Percentiles rank a stretch among this genome's conserved stretches.
Evolutionary conservation across 2,888 invertebrate genomes (phyloP).

Genomic region (Lepetodrilus schrolli): DNA sequence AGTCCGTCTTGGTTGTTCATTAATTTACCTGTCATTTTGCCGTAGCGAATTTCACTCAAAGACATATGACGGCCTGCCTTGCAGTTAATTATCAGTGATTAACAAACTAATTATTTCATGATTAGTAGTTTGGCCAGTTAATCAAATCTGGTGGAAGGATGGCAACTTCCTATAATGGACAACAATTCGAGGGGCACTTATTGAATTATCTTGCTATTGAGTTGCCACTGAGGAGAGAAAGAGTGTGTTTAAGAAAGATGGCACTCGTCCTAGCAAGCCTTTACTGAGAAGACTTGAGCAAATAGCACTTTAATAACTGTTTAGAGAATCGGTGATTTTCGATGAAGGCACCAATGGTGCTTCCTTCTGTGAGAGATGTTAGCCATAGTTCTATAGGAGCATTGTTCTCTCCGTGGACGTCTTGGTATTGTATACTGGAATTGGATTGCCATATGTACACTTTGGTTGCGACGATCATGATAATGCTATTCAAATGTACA

Average conservation of each 20-base stretch:
- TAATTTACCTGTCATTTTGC: conserved; percentile 19
- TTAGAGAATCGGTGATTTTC: not conserved
- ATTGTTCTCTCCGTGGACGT: too few species aligned
- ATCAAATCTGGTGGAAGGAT: conserved; percentile 13
- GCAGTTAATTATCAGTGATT: conserved; percentile 17
- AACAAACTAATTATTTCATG: conserved; percentile 27
- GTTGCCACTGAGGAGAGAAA: conserved; percentile 13
- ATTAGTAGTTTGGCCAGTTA: conserved; percentile 24
- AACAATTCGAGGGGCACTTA: conserved; percentile 15
- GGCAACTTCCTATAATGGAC: conserved; percentile 1
- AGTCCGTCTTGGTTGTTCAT: not conserved
- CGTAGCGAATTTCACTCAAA: conserved; percentile 1
- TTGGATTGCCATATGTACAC: too few species aligned
- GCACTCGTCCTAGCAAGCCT: not conserved
- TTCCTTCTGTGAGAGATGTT: too few species aligned
- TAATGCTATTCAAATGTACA: too few species aligned
- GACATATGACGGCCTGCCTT: conserved; percentile 9
- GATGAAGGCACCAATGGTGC: not conserved
- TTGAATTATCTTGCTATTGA: conserved; percentile 13
- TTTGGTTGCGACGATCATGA: too few species aligned
- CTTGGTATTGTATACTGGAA: too few species aligned
- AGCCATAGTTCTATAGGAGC: too few species aligned
- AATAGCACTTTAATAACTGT: not conserved
- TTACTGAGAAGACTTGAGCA: not conserved
- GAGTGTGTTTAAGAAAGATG: not conserved